Base-by-base conservation (phyloP, 2,888 invertebrate genomes). In the Athetis lepigone region DNA sequence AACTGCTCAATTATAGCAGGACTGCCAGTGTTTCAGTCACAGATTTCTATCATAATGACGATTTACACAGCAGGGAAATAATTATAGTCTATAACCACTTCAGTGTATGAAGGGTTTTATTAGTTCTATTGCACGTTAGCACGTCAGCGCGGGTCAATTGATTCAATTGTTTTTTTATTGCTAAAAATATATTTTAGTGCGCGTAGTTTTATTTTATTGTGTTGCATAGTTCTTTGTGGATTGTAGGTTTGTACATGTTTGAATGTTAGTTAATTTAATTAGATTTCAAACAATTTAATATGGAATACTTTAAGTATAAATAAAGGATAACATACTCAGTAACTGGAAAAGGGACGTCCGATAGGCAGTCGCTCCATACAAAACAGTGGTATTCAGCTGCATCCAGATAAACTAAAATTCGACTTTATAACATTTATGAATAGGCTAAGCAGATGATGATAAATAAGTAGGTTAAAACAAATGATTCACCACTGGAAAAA, bases 31-130 rank as follows among this genome's bases (percentile, higher is more conserved):
- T 79, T 77, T 65, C 67, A 58, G 63, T 57, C 50, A 51, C 37
- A 66, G 81, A 81, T 81, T 72, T 68, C 70, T 81, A 82, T 81
- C 82, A 62, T 58, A 72, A 76, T 71, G 78, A 65, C 82, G 63
- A 82, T 82, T 82, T 79, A 82, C 62, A 67, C 56, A 57, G 65
- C 61, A 45, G 36, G 49, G 58, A 51, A 60, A 61, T 81, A 75
- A 80, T 81, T 80, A 80, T 57, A 56, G 67, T 46, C 66, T 40
- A 54, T 23, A 58, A 56, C 56, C 40, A 40, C 8, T 50, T 58
- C 43, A 37, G 45, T 68, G 63, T 60, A 66, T 59, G 37, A 37
- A 64, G 46, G 61, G 54, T 16, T 67, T 78, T 75, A 78, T 78
- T 67, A 36, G 29, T 45, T 59, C 70, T 54, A 42, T 60, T 70